phyloP scores from a whole-genome alignment of 2,888 invertebrate genomes.

The Boloria selene region DNA sequence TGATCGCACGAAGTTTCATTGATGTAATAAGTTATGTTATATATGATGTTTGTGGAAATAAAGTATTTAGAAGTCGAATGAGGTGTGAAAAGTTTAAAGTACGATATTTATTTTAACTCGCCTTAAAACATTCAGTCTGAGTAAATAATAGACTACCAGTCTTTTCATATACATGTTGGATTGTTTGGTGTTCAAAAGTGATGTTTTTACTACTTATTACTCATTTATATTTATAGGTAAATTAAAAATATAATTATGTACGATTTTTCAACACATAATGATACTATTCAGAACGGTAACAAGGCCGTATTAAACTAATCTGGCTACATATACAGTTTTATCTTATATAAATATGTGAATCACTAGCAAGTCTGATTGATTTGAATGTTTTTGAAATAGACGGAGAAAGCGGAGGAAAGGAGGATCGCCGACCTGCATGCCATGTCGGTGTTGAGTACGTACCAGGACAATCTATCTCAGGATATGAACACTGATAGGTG shows the following conservation, averaged over 20 bases:
- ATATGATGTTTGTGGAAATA: conserved; percentile 49
- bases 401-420: conserved; percentile 69
- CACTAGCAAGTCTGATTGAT: conserved; percentile 38
- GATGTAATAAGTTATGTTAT: conserved; percentile 58
- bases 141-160: not conserved
- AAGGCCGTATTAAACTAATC: conserved; percentile 11
- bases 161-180: conserved; percentile 2
- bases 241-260: conserved; percentile 1
- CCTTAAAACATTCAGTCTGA: conserved; percentile 13
- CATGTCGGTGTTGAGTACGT: conserved; percentile 83
- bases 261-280: conserved; percentile 1
- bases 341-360: not conserved
- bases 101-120: conserved; percentile 27
- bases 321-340: not conserved
- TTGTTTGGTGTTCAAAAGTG: conserved; percentile 3
- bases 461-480: conserved; percentile 81
- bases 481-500: conserved; percentile 84
- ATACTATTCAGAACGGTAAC: not conserved
- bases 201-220: not conserved
- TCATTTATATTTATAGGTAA: not conserved
- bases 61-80: conserved; percentile 38
- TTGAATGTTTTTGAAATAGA: conserved; percentile 59
- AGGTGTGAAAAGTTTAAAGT: conserved; percentile 38
- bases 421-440: conserved; percentile 76
- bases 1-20: conserved; percentile 57